phyloP scores from a whole-genome alignment of 2,888 invertebrate species.

The Tetragnatha montana region DNA sequence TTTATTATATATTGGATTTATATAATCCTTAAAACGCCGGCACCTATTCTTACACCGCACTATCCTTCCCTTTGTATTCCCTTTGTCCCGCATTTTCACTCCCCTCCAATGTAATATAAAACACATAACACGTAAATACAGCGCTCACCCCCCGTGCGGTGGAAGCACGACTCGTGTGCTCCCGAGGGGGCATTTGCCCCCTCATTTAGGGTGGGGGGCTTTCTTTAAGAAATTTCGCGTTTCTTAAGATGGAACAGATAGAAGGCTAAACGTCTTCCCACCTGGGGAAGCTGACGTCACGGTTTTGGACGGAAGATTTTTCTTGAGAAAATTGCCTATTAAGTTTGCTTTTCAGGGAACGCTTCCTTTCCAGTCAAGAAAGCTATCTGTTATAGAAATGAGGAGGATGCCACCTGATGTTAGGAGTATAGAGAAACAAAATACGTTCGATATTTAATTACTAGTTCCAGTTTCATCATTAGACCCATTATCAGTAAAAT shows the following conservation, averaged over 20 bases:
- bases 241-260: slow-evolving; percentile 50
- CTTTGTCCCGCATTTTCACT: slow-evolving; percentile 47
- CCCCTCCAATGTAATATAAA: slow-evolving; percentile 57
- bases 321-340: neutral
- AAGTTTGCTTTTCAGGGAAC: neutral
- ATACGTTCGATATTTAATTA: too few species aligned
- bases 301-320: neutral
- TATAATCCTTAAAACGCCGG: slow-evolving; percentile 60
- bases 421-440: too few species aligned
- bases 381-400: neutral
- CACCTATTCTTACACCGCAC: slow-evolving; percentile 36
- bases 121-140: slow-evolving; percentile 64
- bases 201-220: slow-evolving; percentile 46
- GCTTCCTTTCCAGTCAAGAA: neutral
- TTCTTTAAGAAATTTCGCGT: slow-evolving; percentile 23
- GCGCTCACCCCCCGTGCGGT: slow-evolving; percentile 1
- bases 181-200: slow-evolving; percentile 39
- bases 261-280: slow-evolving; percentile 33
- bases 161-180: slow-evolving; percentile 42
- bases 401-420: too few species aligned
- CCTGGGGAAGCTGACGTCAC: slow-evolving; percentile 41
- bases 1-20: slow-evolving; percentile 69
- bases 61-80: slow-evolving; percentile 59
- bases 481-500: too few species aligned
- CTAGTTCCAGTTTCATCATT: too few species aligned